Percentiles rank a stretch among this genome's conserved stretches.
phyloP scores from a whole-genome alignment of 1,140 invertebrate genomes.

The Apis florea region DNA sequence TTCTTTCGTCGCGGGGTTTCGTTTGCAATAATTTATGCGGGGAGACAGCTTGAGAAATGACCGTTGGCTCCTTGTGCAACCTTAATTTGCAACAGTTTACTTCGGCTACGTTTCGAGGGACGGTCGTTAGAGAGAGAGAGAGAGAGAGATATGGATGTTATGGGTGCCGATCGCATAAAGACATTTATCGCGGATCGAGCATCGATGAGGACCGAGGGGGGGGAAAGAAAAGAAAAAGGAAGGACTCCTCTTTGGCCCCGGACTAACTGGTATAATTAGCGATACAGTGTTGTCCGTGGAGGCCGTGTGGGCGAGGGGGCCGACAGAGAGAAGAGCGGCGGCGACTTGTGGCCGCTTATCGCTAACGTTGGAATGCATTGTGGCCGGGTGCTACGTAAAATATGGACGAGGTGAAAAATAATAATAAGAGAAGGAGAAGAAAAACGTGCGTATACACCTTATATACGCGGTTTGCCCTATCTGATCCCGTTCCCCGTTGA shows the following conservation, averaged over 20 bases:
- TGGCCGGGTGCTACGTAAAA: neutral
- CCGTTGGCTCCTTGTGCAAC: slow-evolving; percentile 75
- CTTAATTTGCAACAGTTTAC: slow-evolving; percentile 79
- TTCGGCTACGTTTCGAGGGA: slow-evolving; percentile 74
- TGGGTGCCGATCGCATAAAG: slow-evolving; percentile 59
- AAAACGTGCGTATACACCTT: neutral
- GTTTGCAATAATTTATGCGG: slow-evolving; percentile 78
- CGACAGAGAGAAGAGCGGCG: neutral
- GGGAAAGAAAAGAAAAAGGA: neutral
- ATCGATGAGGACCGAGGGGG: slow-evolving; percentile 41
- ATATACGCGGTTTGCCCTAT: neutral
- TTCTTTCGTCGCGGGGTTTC: slow-evolving; percentile 75
- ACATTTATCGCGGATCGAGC: slow-evolving; percentile 66
- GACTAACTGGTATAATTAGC: slow-evolving; percentile 43
- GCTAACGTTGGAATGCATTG: slow-evolving; percentile 21
- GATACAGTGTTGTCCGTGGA: slow-evolving; percentile 6
- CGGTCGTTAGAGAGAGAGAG: slow-evolving; percentile 64
- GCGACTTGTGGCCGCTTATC: slow-evolving; percentile 11
- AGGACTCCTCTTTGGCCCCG: neutral
- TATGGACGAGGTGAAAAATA: slow-evolving; percentile 23
- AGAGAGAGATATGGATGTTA: neutral
- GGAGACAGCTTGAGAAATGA: slow-evolving; percentile 78
- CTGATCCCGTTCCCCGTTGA: neutral
- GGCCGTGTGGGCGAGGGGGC: slow-evolving; percentile 15
- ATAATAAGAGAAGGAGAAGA: slow-evolving; percentile 1